Conservation (phyloP, 2,888 invertebrate species). For the Netelia fuscicornis region DNA sequence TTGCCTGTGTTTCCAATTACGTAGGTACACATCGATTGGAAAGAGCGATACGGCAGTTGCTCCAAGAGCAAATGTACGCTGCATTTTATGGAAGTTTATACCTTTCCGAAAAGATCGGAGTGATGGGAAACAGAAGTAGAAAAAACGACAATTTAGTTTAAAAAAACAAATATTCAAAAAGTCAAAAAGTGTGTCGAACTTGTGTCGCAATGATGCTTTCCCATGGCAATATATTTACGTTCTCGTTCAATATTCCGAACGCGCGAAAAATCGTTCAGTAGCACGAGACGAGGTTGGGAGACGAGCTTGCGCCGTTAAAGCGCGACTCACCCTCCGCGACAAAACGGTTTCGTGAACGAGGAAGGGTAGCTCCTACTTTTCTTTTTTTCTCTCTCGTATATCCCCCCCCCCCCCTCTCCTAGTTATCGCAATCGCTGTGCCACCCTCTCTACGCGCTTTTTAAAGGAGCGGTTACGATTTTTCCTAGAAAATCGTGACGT, state of each 20-base stretch:
- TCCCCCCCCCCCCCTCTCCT: background rate
- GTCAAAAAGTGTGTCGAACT: conserved; percentile 45
- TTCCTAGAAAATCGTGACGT: background rate
- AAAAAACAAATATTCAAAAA: conserved; percentile 29
- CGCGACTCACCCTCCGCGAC: conserved; percentile 2
- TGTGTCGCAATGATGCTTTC: conserved; percentile 5
- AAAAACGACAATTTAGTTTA: background rate
- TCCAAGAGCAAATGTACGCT: background rate
- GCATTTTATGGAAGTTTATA: conserved; percentile 3
- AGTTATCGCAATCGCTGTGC: background rate
- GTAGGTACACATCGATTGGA: too few species aligned
- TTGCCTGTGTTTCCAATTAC: background rate
- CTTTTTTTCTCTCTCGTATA: background rate
- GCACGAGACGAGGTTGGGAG: conserved; percentile 38
- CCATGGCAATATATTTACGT: conserved; percentile 7
- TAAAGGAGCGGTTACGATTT: background rate
- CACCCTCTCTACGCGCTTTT: background rate
- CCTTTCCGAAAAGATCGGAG: background rate
- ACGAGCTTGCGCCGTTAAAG: conserved; percentile 27
- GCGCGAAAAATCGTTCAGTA: conserved; percentile 41
- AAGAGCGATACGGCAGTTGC: too few species aligned
- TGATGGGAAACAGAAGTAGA: background rate
- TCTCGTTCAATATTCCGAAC: conserved; percentile 37
- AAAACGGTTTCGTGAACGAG: background rate
- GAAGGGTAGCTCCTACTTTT: conserved; percentile 14